Percentiles rank a stretch among this genome's conserved stretches.
These are phyloP conservation scores for Chionoecetes opilio DNA, from an alignment of 1,140 invertebrate genomes.

Conservation along the genomic window DNA sequence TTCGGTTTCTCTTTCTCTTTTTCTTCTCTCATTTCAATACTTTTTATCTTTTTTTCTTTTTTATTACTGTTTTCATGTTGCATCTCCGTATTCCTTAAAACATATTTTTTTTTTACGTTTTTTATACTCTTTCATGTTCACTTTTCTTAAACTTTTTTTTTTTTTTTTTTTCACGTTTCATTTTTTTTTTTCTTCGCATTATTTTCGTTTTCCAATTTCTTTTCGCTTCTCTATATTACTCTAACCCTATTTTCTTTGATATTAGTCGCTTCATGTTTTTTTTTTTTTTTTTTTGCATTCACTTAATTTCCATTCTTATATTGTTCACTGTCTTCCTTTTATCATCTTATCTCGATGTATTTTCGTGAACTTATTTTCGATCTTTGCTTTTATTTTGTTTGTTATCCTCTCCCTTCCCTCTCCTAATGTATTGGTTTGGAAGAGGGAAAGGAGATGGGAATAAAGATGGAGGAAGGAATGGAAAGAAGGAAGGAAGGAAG, in stretches of 20 bases:
- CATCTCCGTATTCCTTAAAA: not conserved
- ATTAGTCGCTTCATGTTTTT: not conserved
- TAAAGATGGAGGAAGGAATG: too few species aligned
- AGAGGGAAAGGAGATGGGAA: too few species aligned
- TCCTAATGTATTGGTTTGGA: too few species aligned
- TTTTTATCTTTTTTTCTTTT: not conserved
- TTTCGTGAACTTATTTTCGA: not conserved
- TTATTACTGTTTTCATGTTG: not conserved
- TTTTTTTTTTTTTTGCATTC: not conserved
- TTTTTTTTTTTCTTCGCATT: not conserved
- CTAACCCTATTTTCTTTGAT: not conserved
- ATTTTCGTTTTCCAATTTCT: not conserved
- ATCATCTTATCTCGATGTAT: not conserved
- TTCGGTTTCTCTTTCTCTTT: not conserved
- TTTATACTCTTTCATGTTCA: not conserved
- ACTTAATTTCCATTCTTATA: not conserved
- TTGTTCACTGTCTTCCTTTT: not conserved
- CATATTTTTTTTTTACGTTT: not conserved
- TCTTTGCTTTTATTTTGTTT: too few species aligned
- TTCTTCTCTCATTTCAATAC: not conserved
- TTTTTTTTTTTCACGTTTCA: not conserved
- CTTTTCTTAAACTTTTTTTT: not conserved
- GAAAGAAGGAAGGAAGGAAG: too few species aligned
- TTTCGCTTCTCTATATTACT: not conserved
- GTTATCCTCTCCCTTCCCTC: too few species aligned